phyloP scores from a whole-genome alignment of 2,113 vertebrate species.

The Phalacrocorax pelagicus region DNA sequence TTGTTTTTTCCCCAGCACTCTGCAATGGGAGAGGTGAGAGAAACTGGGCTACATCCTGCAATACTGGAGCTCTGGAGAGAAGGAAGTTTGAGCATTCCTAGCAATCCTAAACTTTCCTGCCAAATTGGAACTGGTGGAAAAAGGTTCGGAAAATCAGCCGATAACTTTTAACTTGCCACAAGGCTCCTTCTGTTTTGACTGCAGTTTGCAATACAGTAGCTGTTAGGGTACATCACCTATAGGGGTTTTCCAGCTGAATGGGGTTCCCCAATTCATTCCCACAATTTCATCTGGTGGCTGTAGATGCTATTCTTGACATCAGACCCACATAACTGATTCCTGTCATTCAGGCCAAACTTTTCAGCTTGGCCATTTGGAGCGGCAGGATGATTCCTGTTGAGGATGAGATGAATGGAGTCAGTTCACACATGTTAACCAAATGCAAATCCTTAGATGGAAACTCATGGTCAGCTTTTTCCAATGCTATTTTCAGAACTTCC shows the following conservation, averaged over 20 bases:
- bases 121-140: background rate
- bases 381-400: slow-evolving; percentile 11
- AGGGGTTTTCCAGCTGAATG: background rate
- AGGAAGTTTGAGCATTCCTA: background rate
- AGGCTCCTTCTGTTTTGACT: background rate
- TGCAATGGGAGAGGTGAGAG: background rate
- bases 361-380: background rate
- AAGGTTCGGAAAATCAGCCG: background rate
- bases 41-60: background rate
- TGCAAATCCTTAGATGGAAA: slow-evolving; percentile 69
- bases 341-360: background rate
- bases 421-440: slow-evolving; percentile 59
- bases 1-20: background rate
- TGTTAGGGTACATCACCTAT: background rate
- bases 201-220: background rate
- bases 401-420: slow-evolving; percentile 21
- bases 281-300: background rate
- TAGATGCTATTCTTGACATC: background rate
- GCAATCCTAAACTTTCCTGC: background rate
- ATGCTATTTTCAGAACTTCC: slow-evolving; percentile 76
- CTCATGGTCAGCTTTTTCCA: slow-evolving; percentile 67
- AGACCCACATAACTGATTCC: background rate
- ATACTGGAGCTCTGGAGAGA: background rate
- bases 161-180: background rate
- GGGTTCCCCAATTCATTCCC: background rate